Percentiles rank a stretch among this genome's conserved stretches.
phyloP scores from a whole-genome alignment of 2,888 invertebrate species.

The Schrankia costaestrigalis region DNA sequence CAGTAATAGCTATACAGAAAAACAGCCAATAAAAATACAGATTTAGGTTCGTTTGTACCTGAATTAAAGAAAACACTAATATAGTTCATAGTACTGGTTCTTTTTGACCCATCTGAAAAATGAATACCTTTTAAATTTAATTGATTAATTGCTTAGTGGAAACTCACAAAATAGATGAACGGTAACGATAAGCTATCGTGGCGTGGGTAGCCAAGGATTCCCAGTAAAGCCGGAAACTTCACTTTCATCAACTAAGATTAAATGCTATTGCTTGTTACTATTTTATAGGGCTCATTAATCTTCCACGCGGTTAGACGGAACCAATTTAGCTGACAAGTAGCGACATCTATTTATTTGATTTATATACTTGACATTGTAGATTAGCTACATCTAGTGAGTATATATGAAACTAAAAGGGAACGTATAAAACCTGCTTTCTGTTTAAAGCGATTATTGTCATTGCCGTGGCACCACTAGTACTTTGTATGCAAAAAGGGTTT shows the following conservation, averaged over 20 bases:
- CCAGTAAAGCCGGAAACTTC: background rate
- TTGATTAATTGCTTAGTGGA: too few relatives aligned
- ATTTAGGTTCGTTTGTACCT: too few relatives aligned
- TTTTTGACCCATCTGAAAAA: too few relatives aligned
- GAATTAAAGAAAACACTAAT: too few relatives aligned
- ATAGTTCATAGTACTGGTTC: too few relatives aligned
- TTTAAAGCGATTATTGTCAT: constrained; percentile 14
- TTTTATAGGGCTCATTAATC: constrained; percentile 11
- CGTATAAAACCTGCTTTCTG: background rate
- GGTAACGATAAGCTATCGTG: too few relatives aligned
- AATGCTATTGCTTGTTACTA: constrained; percentile 2
- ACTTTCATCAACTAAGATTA: background rate
- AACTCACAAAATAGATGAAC: too few relatives aligned
- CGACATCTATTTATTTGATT: constrained; percentile 16
- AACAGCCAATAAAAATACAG: too few relatives aligned
- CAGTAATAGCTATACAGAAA: too few relatives aligned
- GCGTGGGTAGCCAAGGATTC: too few relatives aligned
- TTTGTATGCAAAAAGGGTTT: too few relatives aligned
- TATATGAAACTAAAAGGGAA: constrained; percentile 6
- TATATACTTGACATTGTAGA: background rate
- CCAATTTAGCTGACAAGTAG: constrained; percentile 9
- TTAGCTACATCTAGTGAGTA: constrained; percentile 15
- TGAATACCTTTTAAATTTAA: too few relatives aligned
- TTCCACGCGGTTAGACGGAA: constrained; percentile 5
- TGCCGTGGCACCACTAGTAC: constrained; percentile 25